Conservation (phyloP, 2,113 vertebrate species). For the Aptenodytes patagonicus region DNA sequence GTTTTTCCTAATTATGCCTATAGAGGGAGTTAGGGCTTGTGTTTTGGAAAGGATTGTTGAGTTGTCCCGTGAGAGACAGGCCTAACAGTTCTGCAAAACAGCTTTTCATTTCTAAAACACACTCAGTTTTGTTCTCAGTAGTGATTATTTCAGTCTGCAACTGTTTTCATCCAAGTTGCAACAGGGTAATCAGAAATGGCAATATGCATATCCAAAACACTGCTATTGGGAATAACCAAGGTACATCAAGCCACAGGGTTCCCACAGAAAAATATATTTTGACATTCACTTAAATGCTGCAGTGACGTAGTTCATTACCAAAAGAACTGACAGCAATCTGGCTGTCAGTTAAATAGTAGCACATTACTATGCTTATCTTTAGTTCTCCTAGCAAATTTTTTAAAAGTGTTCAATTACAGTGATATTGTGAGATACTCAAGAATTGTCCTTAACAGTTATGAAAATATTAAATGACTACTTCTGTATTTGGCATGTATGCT, state of each 20-base stretch:
- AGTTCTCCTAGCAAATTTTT: neutral
- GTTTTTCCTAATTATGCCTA: neutral
- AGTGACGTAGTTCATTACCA: neutral
- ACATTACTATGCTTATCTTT: neutral
- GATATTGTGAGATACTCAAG: neutral
- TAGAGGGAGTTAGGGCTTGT: constrained; percentile 4
- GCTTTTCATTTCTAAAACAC: neutral
- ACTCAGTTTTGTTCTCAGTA: neutral
- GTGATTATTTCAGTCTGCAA: neutral
- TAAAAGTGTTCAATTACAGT: neutral
- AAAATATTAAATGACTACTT: neutral
- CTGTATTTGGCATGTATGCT: neutral
- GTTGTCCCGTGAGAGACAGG: too few species aligned
- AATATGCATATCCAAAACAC: neutral
- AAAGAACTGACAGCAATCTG: neutral
- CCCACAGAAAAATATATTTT: neutral
- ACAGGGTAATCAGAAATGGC: neutral
- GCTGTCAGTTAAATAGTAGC: neutral
- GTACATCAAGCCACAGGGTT: neutral
- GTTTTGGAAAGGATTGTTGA: neutral
- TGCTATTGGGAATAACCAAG: neutral
- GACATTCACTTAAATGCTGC: neutral
- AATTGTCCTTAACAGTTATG: neutral
- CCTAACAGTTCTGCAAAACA: neutral
- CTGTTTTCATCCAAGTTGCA: neutral